Evolutionary conservation across 2,888 invertebrate species (phyloP), one percentile per base, ranked within the genome.

Genomic region (Habroteleia sp.): DNA sequence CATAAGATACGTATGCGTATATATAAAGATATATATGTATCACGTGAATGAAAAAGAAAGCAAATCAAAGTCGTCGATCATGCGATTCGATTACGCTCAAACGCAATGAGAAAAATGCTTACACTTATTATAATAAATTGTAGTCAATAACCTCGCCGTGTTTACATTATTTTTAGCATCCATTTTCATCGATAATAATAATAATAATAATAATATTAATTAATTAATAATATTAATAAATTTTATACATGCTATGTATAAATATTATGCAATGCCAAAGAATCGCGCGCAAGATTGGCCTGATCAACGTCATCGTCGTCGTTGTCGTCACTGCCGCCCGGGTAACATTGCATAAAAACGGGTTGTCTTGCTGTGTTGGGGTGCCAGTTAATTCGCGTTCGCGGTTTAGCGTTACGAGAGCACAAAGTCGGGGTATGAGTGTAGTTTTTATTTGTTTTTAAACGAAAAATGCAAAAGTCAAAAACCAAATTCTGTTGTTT

Each of bases 201-300:
- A 44, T 63, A 63, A 50, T 60, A 50, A 56, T 41, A 25, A 25
- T 25, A 25, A 25, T 25, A 25, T 56, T 84, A 84, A 83, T 84
- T 85, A 82, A 78, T 87, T 86, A 85, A 84, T 87, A 87, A 88
- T 84, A 83, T 33, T 58, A 58, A 44, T 68, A 14, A 62, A 87
- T 87, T 88, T 88, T 88, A 88, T 88, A 88, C 88, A 88, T 87
- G 76, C 87, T 88, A 87, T 88, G 87, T 88, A 88, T 88, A 87
- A 87, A 86, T 85, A 87, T 87, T 87, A 87, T 87, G 88, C 87
- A 87, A 87, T 86, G 83, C 83, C 84, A 17, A 42, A 63, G 25
- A 16, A 25, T 20, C 46, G 46, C 23, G 56, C 56, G 39, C 44
- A 52, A 52, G 13, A 41, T 41, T 52, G 41, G 50, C 33, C 20